These are phyloP conservation scores for Apostichopus japonicus DNA, from an alignment of 35 echinoderm and acorn worm genomes.

Conservation along the genomic window DNA sequence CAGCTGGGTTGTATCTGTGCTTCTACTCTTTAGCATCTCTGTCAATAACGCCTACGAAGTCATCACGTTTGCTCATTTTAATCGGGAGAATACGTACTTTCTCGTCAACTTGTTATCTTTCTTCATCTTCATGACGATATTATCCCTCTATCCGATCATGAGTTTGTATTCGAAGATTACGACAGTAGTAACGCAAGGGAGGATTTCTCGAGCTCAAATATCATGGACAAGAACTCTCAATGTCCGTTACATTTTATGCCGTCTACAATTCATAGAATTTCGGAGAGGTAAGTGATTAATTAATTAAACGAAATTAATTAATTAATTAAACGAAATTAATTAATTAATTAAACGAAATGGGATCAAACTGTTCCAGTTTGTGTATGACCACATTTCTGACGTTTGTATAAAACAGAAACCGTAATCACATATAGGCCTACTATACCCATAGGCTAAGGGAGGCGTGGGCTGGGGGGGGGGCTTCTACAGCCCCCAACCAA, in stretches of 20 bases:
- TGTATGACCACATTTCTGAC: too few relatives aligned
- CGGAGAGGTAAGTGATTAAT: not conserved
- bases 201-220: not conserved
- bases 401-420: too few relatives aligned
- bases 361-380: not conserved
- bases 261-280: not conserved
- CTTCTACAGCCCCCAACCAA: too few relatives aligned
- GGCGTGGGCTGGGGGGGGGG: too few relatives aligned
- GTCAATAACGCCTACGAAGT: not conserved
- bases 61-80: not conserved
- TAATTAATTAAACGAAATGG: too few relatives aligned
- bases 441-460: too few relatives aligned
- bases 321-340: too few relatives aligned
- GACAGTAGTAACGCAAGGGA: not conserved
- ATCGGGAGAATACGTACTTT: not conserved
- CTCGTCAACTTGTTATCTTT: not conserved
- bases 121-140: not conserved
- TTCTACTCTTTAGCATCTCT: not conserved
- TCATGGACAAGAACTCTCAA: not conserved
- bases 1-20: not conserved
- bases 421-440: too few relatives aligned
- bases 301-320: too few relatives aligned
- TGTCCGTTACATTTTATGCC: not conserved
- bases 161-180: not conserved
- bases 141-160: slow-evolving; percentile 12